A percentile compares a stretch with the other conserved stretches of the same genome.
phyloP scores from a whole-genome alignment of 2,888 invertebrate species.

The Microchrysa polita region DNA sequence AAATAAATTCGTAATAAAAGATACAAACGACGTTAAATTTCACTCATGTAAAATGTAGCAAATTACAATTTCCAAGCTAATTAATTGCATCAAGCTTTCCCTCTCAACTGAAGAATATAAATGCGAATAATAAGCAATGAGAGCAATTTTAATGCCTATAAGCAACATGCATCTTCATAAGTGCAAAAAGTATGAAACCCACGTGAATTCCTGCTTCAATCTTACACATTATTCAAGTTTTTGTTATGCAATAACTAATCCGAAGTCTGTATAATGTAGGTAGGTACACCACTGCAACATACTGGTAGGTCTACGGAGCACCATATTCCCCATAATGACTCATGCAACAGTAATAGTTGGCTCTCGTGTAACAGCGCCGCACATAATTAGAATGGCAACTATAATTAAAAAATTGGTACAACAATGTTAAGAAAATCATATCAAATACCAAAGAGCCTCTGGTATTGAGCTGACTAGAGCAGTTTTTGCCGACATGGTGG shows the following conservation, averaged over 20 bases:
- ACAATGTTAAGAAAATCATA: constrained; percentile 4
- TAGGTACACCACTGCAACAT: no score
- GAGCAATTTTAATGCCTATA: background rate
- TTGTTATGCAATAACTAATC: constrained; percentile 1
- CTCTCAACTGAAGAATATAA: constrained; percentile 14
- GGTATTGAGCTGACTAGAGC: background rate
- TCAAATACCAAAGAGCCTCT: background rate
- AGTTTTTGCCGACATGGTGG: background rate
- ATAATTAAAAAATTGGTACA: background rate
- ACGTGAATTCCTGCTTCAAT: constrained; percentile 13
- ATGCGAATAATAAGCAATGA: background rate
- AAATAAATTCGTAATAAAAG: background rate
- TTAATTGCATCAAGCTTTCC: constrained; percentile 38
- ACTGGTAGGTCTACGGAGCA: no score
- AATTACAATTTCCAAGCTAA: constrained; percentile 33
- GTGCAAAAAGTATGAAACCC: background rate
- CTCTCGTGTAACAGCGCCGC: background rate
- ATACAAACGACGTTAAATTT: constrained; percentile 6
- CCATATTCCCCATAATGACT: background rate
- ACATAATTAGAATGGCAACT: background rate
- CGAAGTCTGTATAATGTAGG: no score
- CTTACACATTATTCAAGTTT: background rate
- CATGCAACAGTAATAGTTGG: background rate
- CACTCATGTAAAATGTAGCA: constrained; percentile 30
- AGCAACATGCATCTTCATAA: background rate